Conservation (phyloP, 2,113 vertebrate genomes). For the Protobothrops mucrosquamatus region DNA sequence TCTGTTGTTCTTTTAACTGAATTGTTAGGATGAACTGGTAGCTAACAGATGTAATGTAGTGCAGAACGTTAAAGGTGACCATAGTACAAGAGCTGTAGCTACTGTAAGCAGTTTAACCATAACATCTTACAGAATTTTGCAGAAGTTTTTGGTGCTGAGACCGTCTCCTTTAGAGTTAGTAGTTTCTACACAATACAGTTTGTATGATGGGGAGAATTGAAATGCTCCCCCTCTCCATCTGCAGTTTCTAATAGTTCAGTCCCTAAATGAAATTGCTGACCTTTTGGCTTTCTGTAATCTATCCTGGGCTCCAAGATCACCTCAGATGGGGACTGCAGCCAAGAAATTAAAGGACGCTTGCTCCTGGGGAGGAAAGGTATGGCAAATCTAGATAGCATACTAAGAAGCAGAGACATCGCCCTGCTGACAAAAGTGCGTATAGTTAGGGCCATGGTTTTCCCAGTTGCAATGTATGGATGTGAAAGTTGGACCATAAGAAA, state of each 20-base stretch:
- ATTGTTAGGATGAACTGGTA: neutral
- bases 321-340: no score
- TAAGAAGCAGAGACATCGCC: no score
- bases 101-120: neutral
- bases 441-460: no score
- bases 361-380: no score
- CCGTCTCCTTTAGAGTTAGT: neutral
- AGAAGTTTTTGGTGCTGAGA: neutral
- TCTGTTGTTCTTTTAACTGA: neutral
- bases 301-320: neutral
- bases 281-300: neutral
- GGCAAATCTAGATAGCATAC: no score
- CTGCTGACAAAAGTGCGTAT: no score
- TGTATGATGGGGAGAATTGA: neutral
- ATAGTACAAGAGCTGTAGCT: neutral
- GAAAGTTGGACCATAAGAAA: no score
- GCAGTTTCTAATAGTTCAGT: neutral
- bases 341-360: no score
- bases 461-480: no score
- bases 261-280: neutral
- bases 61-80: neutral
- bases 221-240: no score
- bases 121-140: neutral
- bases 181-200: neutral
- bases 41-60: neutral